Evolutionary conservation across 1,140 invertebrate genomes (phyloP).

Genomic region (Heliconius nattereri): DNA sequence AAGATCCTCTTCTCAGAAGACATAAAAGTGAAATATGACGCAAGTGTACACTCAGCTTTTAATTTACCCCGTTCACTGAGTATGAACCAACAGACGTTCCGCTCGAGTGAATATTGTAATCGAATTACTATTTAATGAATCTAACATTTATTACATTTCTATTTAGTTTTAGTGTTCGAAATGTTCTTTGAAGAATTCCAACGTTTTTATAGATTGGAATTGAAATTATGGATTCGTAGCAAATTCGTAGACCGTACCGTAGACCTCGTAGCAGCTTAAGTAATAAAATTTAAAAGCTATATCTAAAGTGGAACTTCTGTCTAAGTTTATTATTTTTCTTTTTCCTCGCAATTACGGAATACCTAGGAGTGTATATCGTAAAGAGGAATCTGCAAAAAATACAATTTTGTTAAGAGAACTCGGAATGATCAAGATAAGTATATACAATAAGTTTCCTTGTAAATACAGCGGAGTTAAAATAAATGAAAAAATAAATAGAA

Average conservation of each 20-base stretch:
- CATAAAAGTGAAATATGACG: background rate
- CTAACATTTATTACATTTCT: conserved; percentile 24
- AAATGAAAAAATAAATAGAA: background rate
- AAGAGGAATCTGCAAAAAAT: conserved; percentile 3
- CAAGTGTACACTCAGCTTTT: conserved; percentile 2
- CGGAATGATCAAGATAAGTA: conserved; percentile 5
- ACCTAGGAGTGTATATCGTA: background rate
- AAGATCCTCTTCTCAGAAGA: too few relatives aligned
- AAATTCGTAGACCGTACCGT: conserved; percentile 4
- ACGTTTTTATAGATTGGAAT: conserved; percentile 6
- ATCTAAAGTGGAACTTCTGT: background rate
- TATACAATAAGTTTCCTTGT: background rate
- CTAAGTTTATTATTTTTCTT: conserved; percentile 12
- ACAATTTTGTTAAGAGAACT: conserved; percentile 8
- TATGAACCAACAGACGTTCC: conserved; percentile 19
- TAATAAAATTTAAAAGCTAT: conserved; percentile 14
- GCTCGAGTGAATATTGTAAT: conserved; percentile 24
- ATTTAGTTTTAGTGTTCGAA: conserved; percentile 18
- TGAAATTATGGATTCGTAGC: conserved; percentile 15
- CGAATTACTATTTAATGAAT: conserved; percentile 26
- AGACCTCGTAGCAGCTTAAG: conserved; percentile 12
- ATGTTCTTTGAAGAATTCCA: conserved; percentile 8
- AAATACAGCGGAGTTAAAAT: background rate
- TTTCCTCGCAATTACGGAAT: conserved; percentile 3
- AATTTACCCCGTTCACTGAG: background rate